A percentile compares a stretch with the other conserved stretches of the same genome.
phyloP scores from a whole-genome alignment of 2,113 vertebrate genomes.

The Perca fluviatilis region DNA sequence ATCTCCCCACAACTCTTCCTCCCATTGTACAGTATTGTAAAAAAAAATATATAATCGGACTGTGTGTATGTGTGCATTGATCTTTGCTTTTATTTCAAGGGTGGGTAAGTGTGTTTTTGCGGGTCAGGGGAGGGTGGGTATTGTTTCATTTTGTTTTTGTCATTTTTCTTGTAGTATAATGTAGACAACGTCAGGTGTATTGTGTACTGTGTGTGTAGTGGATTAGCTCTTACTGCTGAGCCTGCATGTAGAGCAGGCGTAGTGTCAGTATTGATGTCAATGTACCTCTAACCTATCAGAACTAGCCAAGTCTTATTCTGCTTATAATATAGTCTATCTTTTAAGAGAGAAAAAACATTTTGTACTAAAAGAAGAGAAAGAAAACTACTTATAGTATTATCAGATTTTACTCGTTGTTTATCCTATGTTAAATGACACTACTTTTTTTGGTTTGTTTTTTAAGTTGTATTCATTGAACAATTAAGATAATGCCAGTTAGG shows the following conservation, averaged over 20 bases:
- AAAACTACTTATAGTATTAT: conserved; percentile 70
- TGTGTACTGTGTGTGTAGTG: conserved; percentile 79
- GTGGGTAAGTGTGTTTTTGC: conserved; percentile 41
- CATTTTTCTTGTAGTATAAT: conserved; percentile 70
- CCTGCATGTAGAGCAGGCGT: conserved; percentile 76
- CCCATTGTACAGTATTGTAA: conserved; percentile 83
- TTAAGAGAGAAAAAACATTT: conserved; percentile 65
- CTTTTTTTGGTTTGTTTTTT: conserved; percentile 56
- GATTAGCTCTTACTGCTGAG: conserved; percentile 75
- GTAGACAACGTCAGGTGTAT: conserved; percentile 67
- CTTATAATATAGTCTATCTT: conserved; percentile 80
- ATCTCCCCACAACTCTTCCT: conserved; percentile 60
- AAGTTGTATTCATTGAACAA: conserved; percentile 57
- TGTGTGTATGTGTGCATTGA: conserved; percentile 65
- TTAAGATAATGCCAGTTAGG: conserved; percentile 71
- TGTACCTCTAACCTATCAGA: conserved; percentile 80
- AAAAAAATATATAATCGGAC: conserved; percentile 73
- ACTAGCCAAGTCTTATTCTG: conserved; percentile 72
- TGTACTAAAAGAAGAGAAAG: conserved; percentile 80
- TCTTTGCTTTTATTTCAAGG: conserved; percentile 61
- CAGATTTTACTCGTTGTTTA: conserved; percentile 68
- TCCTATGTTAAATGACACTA: conserved; percentile 70
- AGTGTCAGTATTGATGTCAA: conserved; percentile 78
- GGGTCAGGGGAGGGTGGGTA: conserved; percentile 26
- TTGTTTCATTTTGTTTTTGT: conserved; percentile 61